A percentile compares a stretch with the other conserved stretches of the same genome.
These are phyloP conservation scores for Cichladusa arquata DNA, from an alignment of 2,113 vertebrate species.

Conservation along the genomic window DNA sequence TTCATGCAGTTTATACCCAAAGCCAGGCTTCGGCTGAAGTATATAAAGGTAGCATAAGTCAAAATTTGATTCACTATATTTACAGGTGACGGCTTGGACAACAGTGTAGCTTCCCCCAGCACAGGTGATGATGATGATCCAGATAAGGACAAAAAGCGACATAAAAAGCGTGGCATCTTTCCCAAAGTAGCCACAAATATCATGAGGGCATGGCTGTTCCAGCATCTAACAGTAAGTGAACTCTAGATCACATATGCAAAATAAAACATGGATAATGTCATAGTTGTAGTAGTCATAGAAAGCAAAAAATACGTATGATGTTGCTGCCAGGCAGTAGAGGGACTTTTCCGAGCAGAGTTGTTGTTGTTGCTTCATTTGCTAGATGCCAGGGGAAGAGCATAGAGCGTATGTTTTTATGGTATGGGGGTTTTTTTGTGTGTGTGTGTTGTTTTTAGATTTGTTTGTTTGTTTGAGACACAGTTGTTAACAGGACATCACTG, in stretches of 20 bases:
- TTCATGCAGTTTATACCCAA: slow-evolving; percentile 77
- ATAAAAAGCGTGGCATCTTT: slow-evolving; percentile 99
- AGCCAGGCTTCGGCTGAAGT: slow-evolving; percentile 78
- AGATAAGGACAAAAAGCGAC: slow-evolving; percentile 99
- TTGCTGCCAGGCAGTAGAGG: slow-evolving; percentile 43
- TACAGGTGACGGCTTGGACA: slow-evolving; percentile 99
- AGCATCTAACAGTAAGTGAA: slow-evolving; percentile 98
- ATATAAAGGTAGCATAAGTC: slow-evolving; percentile 82
- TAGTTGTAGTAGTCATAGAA: slow-evolving; percentile 63
- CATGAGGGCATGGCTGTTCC: slow-evolving; percentile 99
- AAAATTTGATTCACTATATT: slow-evolving; percentile 87
- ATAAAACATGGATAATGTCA: slow-evolving; percentile 75
- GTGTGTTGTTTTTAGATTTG: slow-evolving; percentile 39
- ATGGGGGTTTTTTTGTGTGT: not conserved
- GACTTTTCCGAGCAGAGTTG: not conserved
- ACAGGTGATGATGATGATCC: slow-evolving; percentile 99
- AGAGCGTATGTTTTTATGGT: slow-evolving; percentile 1
- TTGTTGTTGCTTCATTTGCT: slow-evolving; percentile 47
- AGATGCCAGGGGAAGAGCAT: slow-evolving; percentile 8
- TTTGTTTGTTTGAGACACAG: not conserved
- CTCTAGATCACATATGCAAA: slow-evolving; percentile 77
- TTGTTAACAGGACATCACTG: slow-evolving; percentile 12
- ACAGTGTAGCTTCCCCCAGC: slow-evolving; percentile 99
- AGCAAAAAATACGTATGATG: slow-evolving; percentile 21
- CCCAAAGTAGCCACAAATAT: slow-evolving; percentile 99